phyloP scores from a whole-genome alignment of 2,888 invertebrate genomes.

The Limnephilus auricula region DNA sequence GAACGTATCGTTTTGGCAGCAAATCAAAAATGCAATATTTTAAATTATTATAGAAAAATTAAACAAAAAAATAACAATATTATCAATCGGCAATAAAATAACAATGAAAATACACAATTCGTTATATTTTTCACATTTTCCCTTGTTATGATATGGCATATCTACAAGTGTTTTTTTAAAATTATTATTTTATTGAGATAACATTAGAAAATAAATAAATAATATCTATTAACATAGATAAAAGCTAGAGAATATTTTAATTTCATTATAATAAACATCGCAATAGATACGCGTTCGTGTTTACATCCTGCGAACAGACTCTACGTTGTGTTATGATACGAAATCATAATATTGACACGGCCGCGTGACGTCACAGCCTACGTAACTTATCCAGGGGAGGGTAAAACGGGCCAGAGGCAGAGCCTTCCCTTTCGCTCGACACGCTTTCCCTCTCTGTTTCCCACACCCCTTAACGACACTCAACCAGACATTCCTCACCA shows the following conservation, averaged over 20 bases:
- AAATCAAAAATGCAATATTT: no score
- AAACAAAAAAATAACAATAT: no score
- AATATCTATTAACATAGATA: neutral
- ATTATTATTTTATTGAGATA: no score
- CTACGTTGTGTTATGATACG: neutral
- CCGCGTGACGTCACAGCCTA: slow-evolving; percentile 4
- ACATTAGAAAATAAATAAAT: neutral
- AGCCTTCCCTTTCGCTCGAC: slow-evolving; percentile 33
- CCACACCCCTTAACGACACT: neutral
- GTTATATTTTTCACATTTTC: no score
- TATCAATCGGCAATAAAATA: no score
- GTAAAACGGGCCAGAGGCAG: neutral
- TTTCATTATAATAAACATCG: neutral
- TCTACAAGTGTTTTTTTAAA: no score
- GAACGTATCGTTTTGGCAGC: no score
- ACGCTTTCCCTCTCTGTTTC: slow-evolving; percentile 40
- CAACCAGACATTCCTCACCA: neutral
- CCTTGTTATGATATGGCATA: no score
- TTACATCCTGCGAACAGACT: neutral
- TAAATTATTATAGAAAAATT: no score
- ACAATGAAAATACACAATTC: no score
- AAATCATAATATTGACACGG: slow-evolving; percentile 29
- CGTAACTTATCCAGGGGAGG: neutral
- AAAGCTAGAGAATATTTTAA: neutral
- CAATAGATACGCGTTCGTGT: neutral